phyloP scores from a whole-genome alignment of 2,888 invertebrate species.

The Platycnemis pennipes region DNA sequence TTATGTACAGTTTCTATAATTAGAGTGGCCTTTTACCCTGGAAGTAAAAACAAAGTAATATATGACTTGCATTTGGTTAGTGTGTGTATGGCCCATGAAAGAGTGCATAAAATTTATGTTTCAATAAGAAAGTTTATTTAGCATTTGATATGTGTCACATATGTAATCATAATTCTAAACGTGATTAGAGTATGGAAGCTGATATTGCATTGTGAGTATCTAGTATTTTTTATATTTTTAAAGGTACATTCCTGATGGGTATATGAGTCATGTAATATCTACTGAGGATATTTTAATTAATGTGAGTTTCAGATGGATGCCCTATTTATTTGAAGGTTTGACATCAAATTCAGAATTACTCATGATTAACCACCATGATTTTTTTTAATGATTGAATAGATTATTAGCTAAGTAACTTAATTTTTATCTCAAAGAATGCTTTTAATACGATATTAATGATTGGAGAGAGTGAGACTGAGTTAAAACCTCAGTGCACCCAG shows the following conservation, averaged over 20 bases:
- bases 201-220: no score
- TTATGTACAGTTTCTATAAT: no score
- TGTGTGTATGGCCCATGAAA: neutral
- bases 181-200: neutral
- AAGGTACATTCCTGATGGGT: neutral
- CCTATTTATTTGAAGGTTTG: neutral
- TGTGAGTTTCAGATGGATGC: neutral
- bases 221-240: neutral
- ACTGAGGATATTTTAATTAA: no score
- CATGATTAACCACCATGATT: neutral
- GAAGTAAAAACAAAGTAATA: no score
- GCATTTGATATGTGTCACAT: neutral
- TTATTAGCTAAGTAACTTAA: neutral
- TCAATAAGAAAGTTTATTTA: neutral
- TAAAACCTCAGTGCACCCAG: neutral
- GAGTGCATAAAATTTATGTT: neutral
- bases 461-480: constrained; percentile 53
- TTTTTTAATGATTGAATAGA: neutral
- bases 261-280: neutral
- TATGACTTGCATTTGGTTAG: neutral
- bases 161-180: neutral
- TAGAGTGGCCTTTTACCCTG: no score
- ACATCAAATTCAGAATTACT: neutral
- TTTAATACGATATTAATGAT: constrained; percentile 35
- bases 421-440: constrained; percentile 30